Conservation (phyloP, 2,113 vertebrate genomes). For the Centropus bengalensis region DNA sequence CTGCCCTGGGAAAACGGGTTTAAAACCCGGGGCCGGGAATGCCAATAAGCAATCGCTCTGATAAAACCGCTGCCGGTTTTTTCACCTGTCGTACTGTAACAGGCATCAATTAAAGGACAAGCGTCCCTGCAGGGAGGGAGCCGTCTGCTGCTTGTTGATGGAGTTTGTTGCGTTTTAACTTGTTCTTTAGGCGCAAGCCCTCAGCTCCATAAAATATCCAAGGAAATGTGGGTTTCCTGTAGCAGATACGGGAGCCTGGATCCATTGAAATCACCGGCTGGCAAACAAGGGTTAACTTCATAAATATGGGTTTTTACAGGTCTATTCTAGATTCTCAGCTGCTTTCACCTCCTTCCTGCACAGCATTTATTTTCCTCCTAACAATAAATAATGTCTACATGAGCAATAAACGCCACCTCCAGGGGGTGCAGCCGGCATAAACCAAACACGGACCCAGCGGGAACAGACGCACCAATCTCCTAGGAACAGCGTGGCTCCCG, state of each 20-base stretch:
- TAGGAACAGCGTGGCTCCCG: neutral
- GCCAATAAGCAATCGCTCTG: neutral
- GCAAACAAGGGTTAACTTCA: slow-evolving; percentile 13
- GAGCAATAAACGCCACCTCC: slow-evolving; percentile 26
- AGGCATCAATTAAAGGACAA: neutral
- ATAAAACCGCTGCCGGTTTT: neutral
- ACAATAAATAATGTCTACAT: slow-evolving; percentile 17
- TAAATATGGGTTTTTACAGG: neutral
- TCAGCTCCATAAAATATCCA: neutral
- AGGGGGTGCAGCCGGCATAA: slow-evolving; percentile 5
- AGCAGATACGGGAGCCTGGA: neutral
- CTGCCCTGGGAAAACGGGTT: neutral
- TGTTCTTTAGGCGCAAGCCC: neutral
- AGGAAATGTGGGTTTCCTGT: neutral
- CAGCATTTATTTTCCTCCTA: neutral
- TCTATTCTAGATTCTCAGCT: neutral
- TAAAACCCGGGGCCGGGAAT: neutral
- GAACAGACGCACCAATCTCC: neutral
- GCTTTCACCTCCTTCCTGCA: slow-evolving; percentile 33
- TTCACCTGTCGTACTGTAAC: neutral
- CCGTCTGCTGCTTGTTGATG: neutral
- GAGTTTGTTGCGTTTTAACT: neutral
- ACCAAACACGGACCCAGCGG: neutral
- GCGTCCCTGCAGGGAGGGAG: neutral
- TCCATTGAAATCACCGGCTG: neutral